Base-by-base conservation (phyloP, 1,140 invertebrate species). In the Cyrtorhinus lividipennis region DNA sequence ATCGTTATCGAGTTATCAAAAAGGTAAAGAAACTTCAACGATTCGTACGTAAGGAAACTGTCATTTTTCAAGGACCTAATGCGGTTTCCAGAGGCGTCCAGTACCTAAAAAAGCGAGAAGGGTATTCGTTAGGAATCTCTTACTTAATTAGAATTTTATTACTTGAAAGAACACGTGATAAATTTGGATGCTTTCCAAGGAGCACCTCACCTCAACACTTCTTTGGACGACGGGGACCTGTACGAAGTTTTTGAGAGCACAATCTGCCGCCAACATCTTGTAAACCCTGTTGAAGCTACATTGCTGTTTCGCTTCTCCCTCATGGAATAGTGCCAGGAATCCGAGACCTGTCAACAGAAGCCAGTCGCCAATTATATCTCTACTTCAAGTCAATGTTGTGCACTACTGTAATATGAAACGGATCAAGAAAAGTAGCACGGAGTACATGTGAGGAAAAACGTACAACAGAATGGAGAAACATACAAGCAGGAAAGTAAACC, bases 1-100 rank as follows among this genome's bases (percentile, higher is more conserved):
- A 24, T 44, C 2, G 59, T 64, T 0, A 78, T 72, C 20, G 75
- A 72, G 61, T 77, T 77, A 61, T 78, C 75, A 8, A 59, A 24
- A 1, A 78, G 64, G 45, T 77, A 76, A 2, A 77, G 62, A 25
- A 62, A 74, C 1, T 66, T 67, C 0, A 78, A 66, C 13, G 63
- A 73, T 10, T 68, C 69, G 64, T 74, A 77, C 15, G 61, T 23
- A 0, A 66, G 45, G 3, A 78, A 66, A 1, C 70, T 73, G 18
- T 71, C 60, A 62, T 74, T 75, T 22, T 66, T 68, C 10, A 78
- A 59, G 2, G 71, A 64, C 1, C 74, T 64, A 15, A 77, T 64
- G 8, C 74, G 66, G 65, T 77, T 77, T 10, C 60, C 59, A 0
- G 70, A 70, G 2, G 69, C 65, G 48, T 74, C 71, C 38, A 78